Conservation (phyloP, 2,113 vertebrate species). For the Macroglossus sobrinus region DNA sequence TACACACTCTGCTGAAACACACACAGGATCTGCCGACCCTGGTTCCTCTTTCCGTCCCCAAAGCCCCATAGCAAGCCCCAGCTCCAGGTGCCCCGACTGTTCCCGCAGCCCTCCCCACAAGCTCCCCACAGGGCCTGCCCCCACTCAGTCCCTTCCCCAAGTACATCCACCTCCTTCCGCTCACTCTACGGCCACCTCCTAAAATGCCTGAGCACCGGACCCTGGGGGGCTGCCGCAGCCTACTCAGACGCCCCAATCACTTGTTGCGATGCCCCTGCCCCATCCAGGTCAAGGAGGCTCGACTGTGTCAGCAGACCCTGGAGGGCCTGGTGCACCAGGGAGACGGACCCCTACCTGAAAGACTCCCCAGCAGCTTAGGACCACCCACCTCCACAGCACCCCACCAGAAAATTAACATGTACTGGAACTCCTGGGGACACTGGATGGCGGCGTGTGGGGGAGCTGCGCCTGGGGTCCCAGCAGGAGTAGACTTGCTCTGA, state of each 20-base stretch:
- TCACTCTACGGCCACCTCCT: background rate
- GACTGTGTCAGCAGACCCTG: background rate
- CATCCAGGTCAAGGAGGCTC: background rate
- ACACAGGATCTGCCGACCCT: background rate
- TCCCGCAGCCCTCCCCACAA: accelerated
- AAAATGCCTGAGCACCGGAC: background rate
- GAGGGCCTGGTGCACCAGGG: background rate
- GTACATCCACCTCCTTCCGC: background rate
- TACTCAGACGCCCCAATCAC: background rate
- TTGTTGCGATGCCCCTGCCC: accelerated
- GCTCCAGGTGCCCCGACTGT: background rate
- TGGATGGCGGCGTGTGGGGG: accelerated
- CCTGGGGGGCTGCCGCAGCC: background rate
- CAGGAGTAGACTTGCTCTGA: background rate
- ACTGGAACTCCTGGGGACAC: background rate
- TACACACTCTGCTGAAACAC: background rate
- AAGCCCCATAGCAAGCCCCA: background rate
- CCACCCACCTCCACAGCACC: background rate
- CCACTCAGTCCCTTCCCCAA: background rate
- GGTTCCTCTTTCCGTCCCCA: background rate
- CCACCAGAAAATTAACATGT: too few species aligned
- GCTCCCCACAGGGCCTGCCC: background rate
- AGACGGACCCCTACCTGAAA: background rate
- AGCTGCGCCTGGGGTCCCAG: background rate
- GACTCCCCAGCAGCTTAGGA: background rate